Conservation (phyloP, 2,113 vertebrate genomes). For the Empidonax traillii region DNA sequence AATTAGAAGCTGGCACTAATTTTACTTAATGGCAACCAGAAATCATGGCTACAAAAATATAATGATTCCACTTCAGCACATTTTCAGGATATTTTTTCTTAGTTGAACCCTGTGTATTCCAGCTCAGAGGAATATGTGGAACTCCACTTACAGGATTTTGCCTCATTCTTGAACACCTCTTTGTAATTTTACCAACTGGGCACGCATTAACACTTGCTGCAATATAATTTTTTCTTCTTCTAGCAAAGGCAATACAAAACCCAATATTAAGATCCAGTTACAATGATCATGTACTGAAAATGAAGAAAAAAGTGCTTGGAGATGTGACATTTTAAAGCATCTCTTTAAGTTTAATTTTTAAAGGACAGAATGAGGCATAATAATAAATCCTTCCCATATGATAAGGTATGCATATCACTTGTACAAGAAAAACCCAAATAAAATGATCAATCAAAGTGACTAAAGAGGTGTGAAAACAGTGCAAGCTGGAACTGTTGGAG, state of each 20-base stretch:
- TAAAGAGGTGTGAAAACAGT: constrained; percentile 1
- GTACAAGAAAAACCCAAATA: constrained; percentile 9
- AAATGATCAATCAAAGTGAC: not conserved
- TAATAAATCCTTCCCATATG: not conserved
- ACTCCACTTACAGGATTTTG: not conserved
- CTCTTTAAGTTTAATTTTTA: constrained; percentile 12
- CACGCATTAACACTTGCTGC: not conserved
- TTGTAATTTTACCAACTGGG: not conserved
- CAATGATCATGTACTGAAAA: not conserved
- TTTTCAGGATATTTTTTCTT: not conserved
- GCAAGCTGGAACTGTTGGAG: not conserved
- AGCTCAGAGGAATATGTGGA: not conserved
- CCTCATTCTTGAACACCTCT: not conserved
- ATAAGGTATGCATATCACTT: not conserved
- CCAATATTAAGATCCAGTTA: not conserved
- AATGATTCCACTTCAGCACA: not conserved
- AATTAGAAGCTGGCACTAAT: not conserved
- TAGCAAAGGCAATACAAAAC: not conserved
- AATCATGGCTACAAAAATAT: not conserved
- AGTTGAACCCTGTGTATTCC: not conserved
- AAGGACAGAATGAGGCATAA: constrained; percentile 1
- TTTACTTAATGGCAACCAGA: not conserved
- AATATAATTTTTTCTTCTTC: not conserved
- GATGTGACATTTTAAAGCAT: not conserved
- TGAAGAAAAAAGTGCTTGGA: not conserved